A percentile compares a stretch with the other conserved stretches of the same genome.
Evolutionary conservation across 2,888 invertebrate genomes (phyloP).

Genomic region (Pomacea canaliculata): DNA sequence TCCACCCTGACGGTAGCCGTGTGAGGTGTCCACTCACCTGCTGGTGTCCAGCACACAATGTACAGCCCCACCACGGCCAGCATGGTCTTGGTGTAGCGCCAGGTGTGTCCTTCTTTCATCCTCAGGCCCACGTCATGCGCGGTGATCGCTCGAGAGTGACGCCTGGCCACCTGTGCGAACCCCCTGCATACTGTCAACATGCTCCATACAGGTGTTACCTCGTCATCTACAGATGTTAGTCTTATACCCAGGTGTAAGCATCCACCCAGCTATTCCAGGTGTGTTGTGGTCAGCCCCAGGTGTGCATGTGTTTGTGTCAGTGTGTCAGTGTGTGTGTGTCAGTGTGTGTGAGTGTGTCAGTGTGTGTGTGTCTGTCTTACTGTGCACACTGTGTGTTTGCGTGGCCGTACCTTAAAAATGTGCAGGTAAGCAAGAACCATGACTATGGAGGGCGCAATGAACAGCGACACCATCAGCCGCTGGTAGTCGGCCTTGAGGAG

Average conservation of each 20-base stretch:
- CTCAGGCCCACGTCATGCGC: conserved; percentile 7
- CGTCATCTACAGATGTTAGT: no score
- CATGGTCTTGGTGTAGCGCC: conserved; percentile 30
- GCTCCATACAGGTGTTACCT: neutral
- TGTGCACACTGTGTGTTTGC: no score
- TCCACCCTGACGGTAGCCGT: neutral
- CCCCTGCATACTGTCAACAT: neutral
- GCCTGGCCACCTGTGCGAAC: conserved; percentile 26
- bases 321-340: no score
- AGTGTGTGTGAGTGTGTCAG: no score
- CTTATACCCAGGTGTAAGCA: no score
- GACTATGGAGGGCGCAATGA: conserved; percentile 18
- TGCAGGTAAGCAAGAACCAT: conserved; percentile 26
- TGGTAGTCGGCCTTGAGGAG: conserved; percentile 19
- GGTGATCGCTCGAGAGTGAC: conserved; percentile 23
- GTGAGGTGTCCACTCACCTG: conserved; percentile 12
- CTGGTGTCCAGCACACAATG: conserved; percentile 21
- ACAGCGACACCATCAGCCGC: conserved; percentile 11
- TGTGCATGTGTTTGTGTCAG: no score
- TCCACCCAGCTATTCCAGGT: no score
- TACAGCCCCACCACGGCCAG: conserved; percentile 28
- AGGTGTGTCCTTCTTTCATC: neutral
- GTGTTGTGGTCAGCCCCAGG: no score
- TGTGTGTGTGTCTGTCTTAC: no score
- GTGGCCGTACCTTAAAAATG: conserved; percentile 25